Conservation (phyloP, 2,797 vertebrate species). For the Chrosomus eos region DNA sequence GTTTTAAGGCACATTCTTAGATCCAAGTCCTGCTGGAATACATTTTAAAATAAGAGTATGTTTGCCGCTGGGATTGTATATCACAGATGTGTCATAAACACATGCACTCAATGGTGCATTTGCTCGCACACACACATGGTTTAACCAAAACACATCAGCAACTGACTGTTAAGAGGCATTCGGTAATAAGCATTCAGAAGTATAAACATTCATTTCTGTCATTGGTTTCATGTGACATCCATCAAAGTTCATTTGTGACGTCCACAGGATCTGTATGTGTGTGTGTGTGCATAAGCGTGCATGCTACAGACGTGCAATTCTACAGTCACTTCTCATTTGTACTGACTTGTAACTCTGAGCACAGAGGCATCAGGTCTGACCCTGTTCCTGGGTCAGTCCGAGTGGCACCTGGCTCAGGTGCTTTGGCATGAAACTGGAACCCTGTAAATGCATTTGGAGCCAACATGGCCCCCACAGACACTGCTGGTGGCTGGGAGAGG, state of each 20-base stretch:
- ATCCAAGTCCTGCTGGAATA: conserved; percentile 48
- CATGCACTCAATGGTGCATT: conserved; percentile 21
- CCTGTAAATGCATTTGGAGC: conserved; percentile 44
- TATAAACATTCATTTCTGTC: conserved; percentile 35
- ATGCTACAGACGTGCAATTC: conserved; percentile 34
- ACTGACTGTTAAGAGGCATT: conserved; percentile 7
- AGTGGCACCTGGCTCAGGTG: conserved; percentile 31
- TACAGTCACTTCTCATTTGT: conserved; percentile 31
- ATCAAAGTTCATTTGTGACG: neutral
- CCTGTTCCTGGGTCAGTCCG: conserved; percentile 22
- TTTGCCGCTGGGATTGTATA: conserved; percentile 40
- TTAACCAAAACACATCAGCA: conserved; percentile 28
- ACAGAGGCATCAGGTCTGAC: conserved; percentile 9
- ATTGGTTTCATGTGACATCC: neutral
- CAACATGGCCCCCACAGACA: conserved; percentile 32
- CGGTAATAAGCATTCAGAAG: conserved; percentile 6
- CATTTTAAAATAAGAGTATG: neutral
- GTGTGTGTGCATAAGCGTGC: conserved; percentile 28
- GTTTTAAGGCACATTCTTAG: conserved; percentile 74
- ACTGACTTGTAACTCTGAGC: conserved; percentile 23
- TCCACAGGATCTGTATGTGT: conserved; percentile 9
- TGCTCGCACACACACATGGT: conserved; percentile 45
- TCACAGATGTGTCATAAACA: conserved; percentile 54
- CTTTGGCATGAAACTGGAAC: conserved; percentile 58
- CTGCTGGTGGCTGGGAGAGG: conserved; percentile 19